Percentiles rank a stretch among this genome's conserved stretches.
These are phyloP conservation scores for Microctenopoma stevenorrisi DNA, from an alignment of 2,797 vertebrate genomes.

Conservation along the genomic window DNA sequence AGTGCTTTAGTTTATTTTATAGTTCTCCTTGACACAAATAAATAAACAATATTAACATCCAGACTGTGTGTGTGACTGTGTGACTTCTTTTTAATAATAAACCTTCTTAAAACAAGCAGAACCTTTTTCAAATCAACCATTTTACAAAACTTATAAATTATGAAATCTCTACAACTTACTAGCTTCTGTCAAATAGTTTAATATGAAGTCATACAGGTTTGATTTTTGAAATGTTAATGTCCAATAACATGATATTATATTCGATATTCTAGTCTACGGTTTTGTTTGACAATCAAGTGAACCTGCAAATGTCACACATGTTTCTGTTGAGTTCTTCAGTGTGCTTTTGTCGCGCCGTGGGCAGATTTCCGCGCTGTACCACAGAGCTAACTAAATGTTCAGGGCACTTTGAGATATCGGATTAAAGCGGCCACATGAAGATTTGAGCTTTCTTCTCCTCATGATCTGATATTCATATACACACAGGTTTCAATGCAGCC, in stretches of 20 bases:
- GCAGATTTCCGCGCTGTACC: neutral
- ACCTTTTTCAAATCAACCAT: neutral
- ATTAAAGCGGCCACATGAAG: too few relatives aligned
- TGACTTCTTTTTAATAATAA: too few relatives aligned
- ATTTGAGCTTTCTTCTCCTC: too few relatives aligned
- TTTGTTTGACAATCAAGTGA: constrained; percentile 21
- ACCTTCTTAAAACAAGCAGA: neutral
- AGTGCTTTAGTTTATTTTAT: constrained; percentile 16
- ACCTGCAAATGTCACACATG: neutral
- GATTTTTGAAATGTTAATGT: too few relatives aligned
- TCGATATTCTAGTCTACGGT: neutral
- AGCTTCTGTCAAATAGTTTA: too few relatives aligned
- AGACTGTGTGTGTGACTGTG: neutral
- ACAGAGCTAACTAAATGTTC: neutral
- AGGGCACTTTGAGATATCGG: too few relatives aligned
- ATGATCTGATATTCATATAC: too few relatives aligned
- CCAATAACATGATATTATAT: too few relatives aligned
- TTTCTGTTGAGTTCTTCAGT: neutral
- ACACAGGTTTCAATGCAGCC: neutral
- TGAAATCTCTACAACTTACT: too few relatives aligned
- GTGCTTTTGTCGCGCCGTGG: constrained; percentile 13
- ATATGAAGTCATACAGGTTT: too few relatives aligned
- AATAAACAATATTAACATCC: neutral
- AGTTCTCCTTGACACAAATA: neutral
- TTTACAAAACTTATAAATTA: neutral